Conservation (phyloP, 37 sponge, comb jelly and placozoan genomes). For the Hexactinellida sp. region DNA sequence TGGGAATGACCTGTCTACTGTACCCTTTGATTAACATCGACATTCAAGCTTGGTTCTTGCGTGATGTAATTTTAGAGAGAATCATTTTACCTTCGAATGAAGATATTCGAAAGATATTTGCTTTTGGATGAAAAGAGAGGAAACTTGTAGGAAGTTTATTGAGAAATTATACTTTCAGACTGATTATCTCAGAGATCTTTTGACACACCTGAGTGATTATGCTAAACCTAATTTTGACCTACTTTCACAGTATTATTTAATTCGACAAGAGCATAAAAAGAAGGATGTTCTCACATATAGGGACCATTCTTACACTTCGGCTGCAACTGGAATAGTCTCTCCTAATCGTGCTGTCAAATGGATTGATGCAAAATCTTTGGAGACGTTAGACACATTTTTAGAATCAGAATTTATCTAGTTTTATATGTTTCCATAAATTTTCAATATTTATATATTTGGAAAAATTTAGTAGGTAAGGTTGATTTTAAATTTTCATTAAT, state of each 20-base stretch:
- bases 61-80: slow-evolving; percentile 20
- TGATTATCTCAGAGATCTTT: slow-evolving; percentile 18
- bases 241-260: not conserved
- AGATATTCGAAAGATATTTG: not conserved
- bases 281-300: slow-evolving; percentile 22
- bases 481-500: too few relatives aligned
- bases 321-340: slow-evolving; percentile 19
- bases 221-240: not conserved
- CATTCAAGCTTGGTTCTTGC: slow-evolving; percentile 20
- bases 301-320: not conserved
- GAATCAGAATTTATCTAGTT: too few relatives aligned
- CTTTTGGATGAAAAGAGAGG: not conserved
- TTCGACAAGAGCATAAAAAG: slow-evolving; percentile 21
- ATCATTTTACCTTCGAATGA: not conserved
- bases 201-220: not conserved
- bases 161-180: slow-evolving; percentile 21
- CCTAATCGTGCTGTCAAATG: too few relatives aligned
- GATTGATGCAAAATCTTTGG: too few relatives aligned
- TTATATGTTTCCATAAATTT: too few relatives aligned
- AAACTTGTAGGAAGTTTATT: not conserved
- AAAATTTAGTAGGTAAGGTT: too few relatives aligned
- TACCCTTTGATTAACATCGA: slow-evolving; percentile 31
- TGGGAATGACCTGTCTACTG: slow-evolving; percentile 29
- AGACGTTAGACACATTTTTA: too few relatives aligned
- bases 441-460: too few relatives aligned